These are phyloP conservation scores for Lasioglossum pauxillum DNA, from an alignment of 2,888 invertebrate genomes.

Conservation along the genomic window DNA sequence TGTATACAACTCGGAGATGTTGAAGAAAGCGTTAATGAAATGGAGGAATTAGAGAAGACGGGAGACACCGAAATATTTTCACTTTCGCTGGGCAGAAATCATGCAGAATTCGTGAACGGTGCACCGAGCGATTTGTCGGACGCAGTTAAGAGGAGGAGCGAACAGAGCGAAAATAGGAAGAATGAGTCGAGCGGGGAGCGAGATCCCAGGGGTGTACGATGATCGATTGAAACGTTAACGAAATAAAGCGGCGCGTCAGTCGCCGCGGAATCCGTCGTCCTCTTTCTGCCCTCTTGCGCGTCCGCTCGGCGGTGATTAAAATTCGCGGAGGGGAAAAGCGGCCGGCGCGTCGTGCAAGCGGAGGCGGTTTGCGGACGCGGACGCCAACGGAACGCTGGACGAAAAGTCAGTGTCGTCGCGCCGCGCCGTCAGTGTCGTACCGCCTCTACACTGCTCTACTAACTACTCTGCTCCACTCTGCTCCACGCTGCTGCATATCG, in stretches of 20 bases:
- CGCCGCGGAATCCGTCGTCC: slow-evolving; percentile 59
- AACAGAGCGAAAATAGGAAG: slow-evolving; percentile 38
- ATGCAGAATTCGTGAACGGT: slow-evolving; percentile 40
- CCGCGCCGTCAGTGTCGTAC: neutral
- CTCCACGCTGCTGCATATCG: neutral
- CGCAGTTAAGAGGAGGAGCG: slow-evolving; percentile 17
- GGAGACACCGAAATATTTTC: neutral
- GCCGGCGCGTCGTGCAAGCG: slow-evolving; percentile 6
- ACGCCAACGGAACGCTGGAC: slow-evolving; percentile 25
- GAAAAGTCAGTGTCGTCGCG: neutral
- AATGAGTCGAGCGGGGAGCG: slow-evolving; percentile 38
- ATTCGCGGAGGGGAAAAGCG: slow-evolving; percentile 47
- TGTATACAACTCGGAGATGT: neutral
- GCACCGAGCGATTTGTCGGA: slow-evolving; percentile 28
- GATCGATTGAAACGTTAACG: slow-evolving; percentile 79
- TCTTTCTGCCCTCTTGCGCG: slow-evolving; percentile 38
- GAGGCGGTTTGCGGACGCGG: slow-evolving; percentile 25
- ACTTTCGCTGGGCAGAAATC: slow-evolving; percentile 20
- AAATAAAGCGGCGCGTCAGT: slow-evolving; percentile 74
- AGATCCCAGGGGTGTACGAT: slow-evolving; percentile 68
- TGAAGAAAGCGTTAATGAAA: neutral
- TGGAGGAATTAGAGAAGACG: neutral
- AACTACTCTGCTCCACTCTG: neutral
- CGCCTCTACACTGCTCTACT: neutral
- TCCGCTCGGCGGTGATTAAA: slow-evolving; percentile 64